Base-by-base conservation (phyloP, 1,140 invertebrate genomes). In the Papilio glaucus region DNA sequence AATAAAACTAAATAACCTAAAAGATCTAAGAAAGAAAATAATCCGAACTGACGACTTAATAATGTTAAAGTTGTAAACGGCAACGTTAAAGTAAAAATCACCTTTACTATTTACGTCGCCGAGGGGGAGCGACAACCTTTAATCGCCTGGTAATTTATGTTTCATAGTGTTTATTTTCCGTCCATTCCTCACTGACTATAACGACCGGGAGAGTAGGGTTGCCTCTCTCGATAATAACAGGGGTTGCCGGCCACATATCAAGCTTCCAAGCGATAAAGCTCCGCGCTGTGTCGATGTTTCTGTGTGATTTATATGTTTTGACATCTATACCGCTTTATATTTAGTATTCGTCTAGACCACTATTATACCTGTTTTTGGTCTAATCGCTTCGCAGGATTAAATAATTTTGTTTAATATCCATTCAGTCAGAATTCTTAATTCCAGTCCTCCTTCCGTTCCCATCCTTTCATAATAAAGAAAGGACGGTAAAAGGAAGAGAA, bases 211-310 rank as follows among this genome's bases (percentile, higher is more conserved):
- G 29, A 15, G 15, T 18, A 63, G 61, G 61, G 61, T 63, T 63
- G 61, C 33, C 61, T 63, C 61, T 62, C n/a, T 63, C 37, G 61
- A 24, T 38, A 63, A 63, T 63, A 63, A 39, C 61, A 38, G 61
- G 61, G 61, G 61, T 63, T 15, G 61, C 37, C 37, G 61, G 61
- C 61, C 61, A 63, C 61, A 63, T 63, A 63, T 63, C 61, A 63
- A 33, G 61, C 7, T 63, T 63, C 33, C 61, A 21, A 63, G n/a
- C 61, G 61, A 63, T 63, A 63, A 63, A 63, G 61, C 49, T 53
- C 49, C 18, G 12, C 61, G 61, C 37, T 63, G 13, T 37, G 18
- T 63, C 33, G 61, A 38, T 63, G 7, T 37, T 63, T 8, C 18
- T 18, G 15, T 37, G n/a, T 63, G 61, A 63, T 63, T 63, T 63